These are phyloP conservation scores for Ochlodes sylvanus DNA, from an alignment of 2,888 invertebrate species.

Conservation along the genomic window DNA sequence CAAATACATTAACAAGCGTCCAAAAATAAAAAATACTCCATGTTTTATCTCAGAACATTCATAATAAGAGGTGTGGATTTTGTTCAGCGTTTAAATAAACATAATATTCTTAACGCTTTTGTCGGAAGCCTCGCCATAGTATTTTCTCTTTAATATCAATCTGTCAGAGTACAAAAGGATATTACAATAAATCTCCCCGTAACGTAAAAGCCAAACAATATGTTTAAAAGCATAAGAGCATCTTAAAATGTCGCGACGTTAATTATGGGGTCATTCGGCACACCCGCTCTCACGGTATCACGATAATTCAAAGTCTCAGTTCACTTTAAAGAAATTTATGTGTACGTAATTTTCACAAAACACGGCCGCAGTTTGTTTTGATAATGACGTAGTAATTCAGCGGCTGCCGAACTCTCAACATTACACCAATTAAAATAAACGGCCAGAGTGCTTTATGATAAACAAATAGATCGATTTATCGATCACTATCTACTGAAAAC, in stretches of 20 bases:
- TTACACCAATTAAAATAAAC: conserved; percentile 38
- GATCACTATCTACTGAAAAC: conserved; percentile 14
- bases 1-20: too few relatives aligned
- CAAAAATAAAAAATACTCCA: too few relatives aligned
- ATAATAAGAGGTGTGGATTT: too few relatives aligned
- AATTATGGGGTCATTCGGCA: conserved; percentile 38
- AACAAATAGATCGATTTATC: conserved; percentile 34
- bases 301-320: conserved; percentile 31
- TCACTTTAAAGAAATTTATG: conserved; percentile 29
- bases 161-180: too few relatives aligned
- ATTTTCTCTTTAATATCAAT: too few relatives aligned
- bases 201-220: conserved; percentile 3
- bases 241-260: conserved; percentile 25
- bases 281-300: conserved; percentile 17
- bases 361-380: conserved; percentile 26
- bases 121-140: too few relatives aligned
- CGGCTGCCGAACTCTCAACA: conserved; percentile 33
- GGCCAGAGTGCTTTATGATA: conserved; percentile 35
- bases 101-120: too few relatives aligned
- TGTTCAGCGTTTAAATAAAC: too few relatives aligned
- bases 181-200: neutral
- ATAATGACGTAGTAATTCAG: conserved; percentile 34
- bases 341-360: conserved; percentile 28
- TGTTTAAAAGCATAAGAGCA: conserved; percentile 5
- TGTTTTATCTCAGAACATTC: too few relatives aligned